Percentiles rank a stretch among this genome's conserved stretches.
Conservation (phyloP, 2,797 vertebrate species). For the Tamandua tetradactyla region DNA sequence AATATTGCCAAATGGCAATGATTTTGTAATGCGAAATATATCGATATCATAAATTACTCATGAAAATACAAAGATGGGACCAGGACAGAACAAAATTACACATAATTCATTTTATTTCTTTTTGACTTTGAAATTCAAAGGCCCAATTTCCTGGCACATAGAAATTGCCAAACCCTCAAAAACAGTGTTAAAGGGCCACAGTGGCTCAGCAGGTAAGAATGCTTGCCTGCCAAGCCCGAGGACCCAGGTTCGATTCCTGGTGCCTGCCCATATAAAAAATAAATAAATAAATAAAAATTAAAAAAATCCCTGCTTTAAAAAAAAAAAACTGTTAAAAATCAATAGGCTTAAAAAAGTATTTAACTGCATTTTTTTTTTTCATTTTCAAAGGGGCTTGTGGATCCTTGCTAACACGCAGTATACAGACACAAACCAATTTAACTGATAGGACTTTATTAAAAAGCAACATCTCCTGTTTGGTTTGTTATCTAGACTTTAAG, state of each 20-base stretch:
- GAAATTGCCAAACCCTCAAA: constrained; percentile 38
- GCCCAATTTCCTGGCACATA: constrained; percentile 33
- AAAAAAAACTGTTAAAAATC: constrained; percentile 54
- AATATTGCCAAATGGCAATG: constrained; percentile 42
- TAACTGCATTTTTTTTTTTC: neutral
- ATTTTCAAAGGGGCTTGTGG: neutral
- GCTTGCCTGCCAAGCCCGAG: no score
- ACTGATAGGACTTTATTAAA: neutral
- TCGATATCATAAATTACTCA: constrained; percentile 55
- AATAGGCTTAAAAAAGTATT: constrained; percentile 48
- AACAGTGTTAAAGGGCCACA: no score
- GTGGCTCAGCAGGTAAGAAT: no score
- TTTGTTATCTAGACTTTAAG: constrained; percentile 39
- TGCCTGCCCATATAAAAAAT: no score
- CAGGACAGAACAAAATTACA: constrained; percentile 48
- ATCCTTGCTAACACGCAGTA: neutral
- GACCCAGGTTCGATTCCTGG: no score
- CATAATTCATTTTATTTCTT: constrained; percentile 50
- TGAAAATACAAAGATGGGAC: constrained; percentile 29
- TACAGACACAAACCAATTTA: constrained; percentile 10
- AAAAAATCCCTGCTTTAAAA: no score
- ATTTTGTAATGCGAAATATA: constrained; percentile 58
- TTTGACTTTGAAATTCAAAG: constrained; percentile 54
- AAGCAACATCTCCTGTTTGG: neutral
- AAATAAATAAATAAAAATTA: no score